These are phyloP conservation scores for Narcine bancroftii DNA, from an alignment of 2,113 vertebrate genomes.

Conservation along the genomic window DNA sequence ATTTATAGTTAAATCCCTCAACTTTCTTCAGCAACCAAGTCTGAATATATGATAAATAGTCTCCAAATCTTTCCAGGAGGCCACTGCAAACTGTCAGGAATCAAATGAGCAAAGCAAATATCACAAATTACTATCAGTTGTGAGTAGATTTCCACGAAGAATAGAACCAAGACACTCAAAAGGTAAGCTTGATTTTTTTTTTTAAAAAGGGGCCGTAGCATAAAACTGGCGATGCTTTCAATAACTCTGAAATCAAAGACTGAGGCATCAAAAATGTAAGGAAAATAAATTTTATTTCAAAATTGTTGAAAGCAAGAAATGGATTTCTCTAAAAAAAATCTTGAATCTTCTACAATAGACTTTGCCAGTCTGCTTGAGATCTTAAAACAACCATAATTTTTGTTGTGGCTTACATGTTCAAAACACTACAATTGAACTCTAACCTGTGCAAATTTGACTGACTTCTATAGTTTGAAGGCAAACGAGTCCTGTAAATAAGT, in stretches of 20 bases:
- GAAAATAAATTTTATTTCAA: constrained; percentile 38
- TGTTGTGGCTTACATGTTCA: background rate
- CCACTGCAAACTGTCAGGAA: background rate
- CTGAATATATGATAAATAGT: background rate
- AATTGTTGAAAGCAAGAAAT: constrained; percentile 37
- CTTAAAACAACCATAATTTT: constrained; percentile 17
- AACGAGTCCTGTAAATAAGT: background rate
- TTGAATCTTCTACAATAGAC: constrained; percentile 24
- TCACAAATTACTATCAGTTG: background rate
- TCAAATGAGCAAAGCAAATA: background rate
- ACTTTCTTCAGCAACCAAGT: background rate
- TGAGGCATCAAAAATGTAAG: constrained; percentile 8
- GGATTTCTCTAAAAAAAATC: constrained; percentile 18
- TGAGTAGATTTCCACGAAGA: background rate
- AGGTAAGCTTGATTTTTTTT: background rate
- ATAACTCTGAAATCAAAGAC: constrained; percentile 35
- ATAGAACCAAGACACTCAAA: background rate
- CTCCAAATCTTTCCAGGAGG: background rate
- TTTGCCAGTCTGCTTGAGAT: constrained; percentile 21
- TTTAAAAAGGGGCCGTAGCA: background rate
- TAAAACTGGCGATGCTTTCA: background rate
- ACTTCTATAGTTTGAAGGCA: background rate
- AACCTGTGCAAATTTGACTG: constrained; percentile 2
- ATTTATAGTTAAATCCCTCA: background rate
- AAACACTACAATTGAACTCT: constrained; percentile 17